Evolutionary conservation across 92 coral and sea anemone genomes (phyloP), one percentile per base, ranked within the genome.

Genomic region (Heteractis magnifica): DNA sequence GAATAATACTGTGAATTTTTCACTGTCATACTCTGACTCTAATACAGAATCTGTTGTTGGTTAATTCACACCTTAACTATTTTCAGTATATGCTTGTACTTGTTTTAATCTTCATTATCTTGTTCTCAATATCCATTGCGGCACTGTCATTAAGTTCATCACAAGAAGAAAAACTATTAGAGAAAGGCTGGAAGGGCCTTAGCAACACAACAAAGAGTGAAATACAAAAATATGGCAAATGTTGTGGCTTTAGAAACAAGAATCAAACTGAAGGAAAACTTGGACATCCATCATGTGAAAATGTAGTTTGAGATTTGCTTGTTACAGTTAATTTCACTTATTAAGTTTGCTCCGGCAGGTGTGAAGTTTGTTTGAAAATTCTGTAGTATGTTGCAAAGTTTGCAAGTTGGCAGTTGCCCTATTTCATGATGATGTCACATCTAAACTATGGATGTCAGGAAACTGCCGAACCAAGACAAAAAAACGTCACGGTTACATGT

Each of bases 81-180:
- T 0, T 19, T 21, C 53, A 97, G 99, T 97, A 92, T 77, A 97
- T 97, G 99, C 84, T 92, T 64, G 83, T 97, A 44, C 89, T 97
- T 79, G 89, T 92, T 20, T 64, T 97, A 52, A 90, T 97, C 80
- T 97, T 97, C 73, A 87, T 97, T 21, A 90, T 97, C 49, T 88
- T 97, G 76, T 97, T 97, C 64, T 95, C 97, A 52, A 89, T 97
- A 65, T 97, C 99, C 49, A 80, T 95, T 59, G 99, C 97, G 49
- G 99, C 97, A 59, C 89, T 97, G 49, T 90, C 98, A 14, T 86
- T 97, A 18, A 87, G 94, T 19, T 76, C 83, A 60, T 83, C 84
- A 11, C 96, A 97, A 78, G 87, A 89, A 79, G 76, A 88, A 44
- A 52, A 58, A 2, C 55, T 97, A 55, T 85, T 97, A 23, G 75